Conservation (phyloP, 1,140 invertebrate species). For the Oryzaephilus surinamensis region DNA sequence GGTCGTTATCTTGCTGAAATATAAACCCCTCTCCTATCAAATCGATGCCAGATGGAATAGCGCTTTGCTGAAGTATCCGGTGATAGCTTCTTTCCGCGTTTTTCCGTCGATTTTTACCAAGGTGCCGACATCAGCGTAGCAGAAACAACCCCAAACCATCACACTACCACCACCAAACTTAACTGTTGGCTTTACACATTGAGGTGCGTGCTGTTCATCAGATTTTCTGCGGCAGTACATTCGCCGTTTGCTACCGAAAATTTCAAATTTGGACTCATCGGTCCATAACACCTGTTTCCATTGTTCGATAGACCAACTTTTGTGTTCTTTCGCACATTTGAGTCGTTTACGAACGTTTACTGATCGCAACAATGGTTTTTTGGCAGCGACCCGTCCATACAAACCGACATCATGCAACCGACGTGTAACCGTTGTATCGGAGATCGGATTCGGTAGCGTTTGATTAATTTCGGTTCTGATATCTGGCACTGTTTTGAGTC, state of each 20-base stretch:
- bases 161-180: constrained; percentile 26
- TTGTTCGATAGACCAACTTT: constrained; percentile 12
- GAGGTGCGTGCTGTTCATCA: constrained; percentile 12
- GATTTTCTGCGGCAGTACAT: constrained; percentile 15
- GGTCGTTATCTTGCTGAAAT: constrained; percentile 12
- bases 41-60: constrained; percentile 5
- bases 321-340: constrained; percentile 18
- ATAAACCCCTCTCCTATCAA: constrained; percentile 7
- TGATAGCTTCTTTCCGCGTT: constrained; percentile 6
- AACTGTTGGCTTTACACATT: constrained; percentile 22
- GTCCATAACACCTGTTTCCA: constrained; percentile 22
- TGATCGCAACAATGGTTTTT: constrained; percentile 15
- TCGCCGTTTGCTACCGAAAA: constrained; percentile 16
- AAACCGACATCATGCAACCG: background rate
- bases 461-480: constrained; percentile 4
- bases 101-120: too few species aligned
- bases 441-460: constrained; percentile 1
- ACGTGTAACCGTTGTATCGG: background rate
- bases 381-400: background rate
- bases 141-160: constrained; percentile 33
- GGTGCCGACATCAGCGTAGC: constrained; percentile 20
- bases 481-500: constrained; percentile 6
- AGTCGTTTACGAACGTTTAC: constrained; percentile 19
- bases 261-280: constrained; percentile 24
- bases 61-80: constrained; percentile 7